Conservation (phyloP, 2,888 invertebrate genomes). For the Cyclophora albipunctata region DNA sequence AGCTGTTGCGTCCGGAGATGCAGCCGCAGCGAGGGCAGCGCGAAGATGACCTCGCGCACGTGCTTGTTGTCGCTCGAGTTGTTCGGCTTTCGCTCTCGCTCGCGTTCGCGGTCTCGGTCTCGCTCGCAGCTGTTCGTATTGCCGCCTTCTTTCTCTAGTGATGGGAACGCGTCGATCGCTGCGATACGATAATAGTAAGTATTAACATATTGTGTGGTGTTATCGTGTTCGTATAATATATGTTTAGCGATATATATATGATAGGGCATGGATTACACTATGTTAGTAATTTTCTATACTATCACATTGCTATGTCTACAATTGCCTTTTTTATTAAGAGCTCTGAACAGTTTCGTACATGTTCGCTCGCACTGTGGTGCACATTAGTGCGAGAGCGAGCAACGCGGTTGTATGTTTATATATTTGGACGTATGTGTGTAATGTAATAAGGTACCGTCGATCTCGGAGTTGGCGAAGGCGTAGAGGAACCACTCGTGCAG, state of each 20-base stretch:
- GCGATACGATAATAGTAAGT: constrained; percentile 8
- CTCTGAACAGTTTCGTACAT: no score
- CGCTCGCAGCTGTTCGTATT: constrained; percentile 62
- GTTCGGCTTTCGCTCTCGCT: constrained; percentile 58
- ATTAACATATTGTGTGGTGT: background rate
- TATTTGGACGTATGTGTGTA: no score
- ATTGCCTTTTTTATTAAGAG: no score
- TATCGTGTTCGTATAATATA: no score
- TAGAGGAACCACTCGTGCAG: constrained; percentile 98
- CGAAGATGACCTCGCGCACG: constrained; percentile 96
- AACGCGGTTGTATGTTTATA: no score
- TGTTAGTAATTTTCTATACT: no score
- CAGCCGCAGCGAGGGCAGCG: constrained; percentile 92
- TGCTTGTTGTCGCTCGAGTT: constrained; percentile 60
- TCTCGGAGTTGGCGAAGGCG: constrained; percentile 94
- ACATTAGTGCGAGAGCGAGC: no score
- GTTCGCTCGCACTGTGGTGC: no score
- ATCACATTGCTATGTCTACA: no score
- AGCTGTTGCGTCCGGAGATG: constrained; percentile 94
- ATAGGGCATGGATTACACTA: no score
- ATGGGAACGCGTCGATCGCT: constrained; percentile 94
- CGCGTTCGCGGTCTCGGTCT: constrained; percentile 78
- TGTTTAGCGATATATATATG: no score
- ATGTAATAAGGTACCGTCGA: constrained; percentile 81
- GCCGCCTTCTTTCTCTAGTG: constrained; percentile 86